Base-by-base conservation (phyloP, 2,113 vertebrate species). In the Ranitomeya imitator region DNA sequence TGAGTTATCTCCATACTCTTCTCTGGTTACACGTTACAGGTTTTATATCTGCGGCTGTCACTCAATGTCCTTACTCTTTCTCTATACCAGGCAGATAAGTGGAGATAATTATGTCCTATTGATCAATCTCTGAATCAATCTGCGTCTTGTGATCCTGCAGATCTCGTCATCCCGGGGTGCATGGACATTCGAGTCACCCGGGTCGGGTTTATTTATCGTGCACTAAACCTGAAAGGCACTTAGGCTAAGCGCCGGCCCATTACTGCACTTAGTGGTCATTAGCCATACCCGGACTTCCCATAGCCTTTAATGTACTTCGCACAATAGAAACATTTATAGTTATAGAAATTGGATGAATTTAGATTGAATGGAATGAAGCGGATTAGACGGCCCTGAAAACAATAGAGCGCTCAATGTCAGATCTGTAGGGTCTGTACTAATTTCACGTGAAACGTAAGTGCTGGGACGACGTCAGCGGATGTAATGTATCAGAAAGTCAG, bases 261-360 rank as follows among this genome's bases (percentile, higher is more conserved):
- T 26, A 23, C 45, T 10, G 82, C 82, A 84, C 82, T 84, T 71
- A 84, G 63, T 19, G 82, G 65, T 26, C 82, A 71, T 71, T 84
- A 81, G 59, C 15, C 18, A 37, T 60, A 59, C 9, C 55, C 19
- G 11, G n/a, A 10, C 14, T 61, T 19, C 45, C 81, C 19, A 52
- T 69, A 65, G 19, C 0, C 61, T 51, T 65, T 69, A 83, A 69
- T 83, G 80, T 45, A 52, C 31, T 5, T 45, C 37, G 14, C 19
- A 74, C 5, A 74, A 83, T 37, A 63, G 45, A 14, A 59, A 37
- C 10, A 63, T 57, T n/a, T 57, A 57, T 52, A 54, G 63, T 83
- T 26, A 14, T 9, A 67, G 21, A 67, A 69, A 69, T 67, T 67
- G n/a, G 14, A 21, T 15, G 21, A 54, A 65, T 83, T n/a, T 61